Evolutionary conservation across 2,888 invertebrate genomes (phyloP), one percentile per base, ranked within the genome.

Genomic region (Alsophila aescularia): DNA sequence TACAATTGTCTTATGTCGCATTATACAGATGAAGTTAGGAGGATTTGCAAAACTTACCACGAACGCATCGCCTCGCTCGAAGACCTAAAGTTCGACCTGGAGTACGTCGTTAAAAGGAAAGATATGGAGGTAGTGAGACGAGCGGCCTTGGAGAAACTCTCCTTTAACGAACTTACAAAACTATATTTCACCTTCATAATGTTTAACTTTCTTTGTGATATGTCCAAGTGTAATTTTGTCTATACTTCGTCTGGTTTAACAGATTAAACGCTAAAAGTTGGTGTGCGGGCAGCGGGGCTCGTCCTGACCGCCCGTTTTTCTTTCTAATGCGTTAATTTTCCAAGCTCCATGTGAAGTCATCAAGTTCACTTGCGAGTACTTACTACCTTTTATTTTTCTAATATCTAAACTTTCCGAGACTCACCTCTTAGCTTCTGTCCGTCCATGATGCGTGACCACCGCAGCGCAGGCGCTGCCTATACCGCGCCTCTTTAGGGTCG

Each of bases 41-140:
- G 93, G 88, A 93, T 95, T 92, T 92, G 94, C 93, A 96, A 95
- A 93, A 95, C 95, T 81, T 96, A 98, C 94, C 95, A 98, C 93
- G 94, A 94, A 83, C 96, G 97, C 94, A 96, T 98, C 93, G 91
- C 86, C 90, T 91, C 93, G 77, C 95, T 99, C 93, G 98, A 99
- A 94, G 96, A 96, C 82, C 94, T 96, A 90, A 99, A 99, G 93
- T 99, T 96, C 94, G 99, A 99, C 95, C 95, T 99, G 95, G 99
- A 99, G 94, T 96, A 96, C 94, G 93, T 97, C 93, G 98, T 99
- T 92, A 97, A 97, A 93, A 96, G 96, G 94, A 99, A 99, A 96
- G 99, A 99, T 93, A 96, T 95, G 92, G 98, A 99, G 98, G 98
- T 99, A 96, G 94, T 94, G 87, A 83, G 77, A 80, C 71, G 73